These are phyloP conservation scores for Gallinago paraguaiae DNA, from an alignment of 2,113 vertebrate species.

Conservation along the genomic window DNA sequence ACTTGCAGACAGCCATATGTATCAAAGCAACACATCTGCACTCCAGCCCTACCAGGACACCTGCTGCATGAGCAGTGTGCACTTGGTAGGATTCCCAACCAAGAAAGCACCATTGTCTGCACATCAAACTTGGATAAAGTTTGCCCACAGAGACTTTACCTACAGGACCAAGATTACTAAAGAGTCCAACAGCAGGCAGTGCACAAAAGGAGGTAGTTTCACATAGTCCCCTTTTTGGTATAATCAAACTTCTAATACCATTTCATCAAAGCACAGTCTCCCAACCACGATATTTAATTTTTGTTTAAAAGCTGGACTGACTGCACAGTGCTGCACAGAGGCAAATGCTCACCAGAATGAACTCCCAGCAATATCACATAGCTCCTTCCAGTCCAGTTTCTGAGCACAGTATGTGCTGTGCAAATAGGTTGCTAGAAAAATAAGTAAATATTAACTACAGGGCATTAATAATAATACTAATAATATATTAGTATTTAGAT, in stretches of 20 bases:
- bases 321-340: neutral
- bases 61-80: neutral
- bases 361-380: neutral
- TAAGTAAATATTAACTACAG: neutral
- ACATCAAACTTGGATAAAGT: rapidly evolving
- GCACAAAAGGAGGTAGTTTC: neutral
- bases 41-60: neutral
- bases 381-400: neutral
- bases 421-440: neutral
- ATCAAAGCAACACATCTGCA: neutral
- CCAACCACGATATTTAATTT: neutral
- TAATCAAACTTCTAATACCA: neutral
- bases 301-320: neutral
- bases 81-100: neutral
- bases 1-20: neutral
- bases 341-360: neutral
- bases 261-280: neutral
- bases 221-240: neutral
- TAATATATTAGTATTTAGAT: neutral
- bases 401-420: neutral
- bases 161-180: neutral
- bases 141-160: neutral
- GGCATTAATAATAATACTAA: neutral
- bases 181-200: neutral
- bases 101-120: neutral